These are phyloP conservation scores for Paguma larvata DNA, from an alignment of 2,797 vertebrate genomes.

Conservation along the genomic window DNA sequence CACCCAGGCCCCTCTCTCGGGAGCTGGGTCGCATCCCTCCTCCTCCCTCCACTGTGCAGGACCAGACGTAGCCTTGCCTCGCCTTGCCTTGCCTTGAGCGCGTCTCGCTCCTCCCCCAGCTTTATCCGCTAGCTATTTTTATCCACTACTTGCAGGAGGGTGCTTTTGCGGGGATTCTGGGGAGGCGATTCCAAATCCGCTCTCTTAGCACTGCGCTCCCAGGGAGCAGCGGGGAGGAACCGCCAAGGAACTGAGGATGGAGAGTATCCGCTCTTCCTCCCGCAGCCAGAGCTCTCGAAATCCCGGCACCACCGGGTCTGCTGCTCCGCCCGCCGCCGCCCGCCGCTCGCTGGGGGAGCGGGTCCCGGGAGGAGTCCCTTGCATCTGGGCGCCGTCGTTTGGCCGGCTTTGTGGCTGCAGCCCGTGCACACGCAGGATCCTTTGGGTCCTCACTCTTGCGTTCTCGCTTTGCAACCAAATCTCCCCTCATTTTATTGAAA, in stretches of 20 bases:
- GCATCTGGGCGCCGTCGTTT: not conserved
- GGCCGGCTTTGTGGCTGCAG: not conserved
- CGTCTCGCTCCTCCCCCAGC: constrained; percentile 57
- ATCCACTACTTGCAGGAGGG: constrained; percentile 6
- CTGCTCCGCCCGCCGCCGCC: too few relatives aligned
- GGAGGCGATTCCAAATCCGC: not conserved
- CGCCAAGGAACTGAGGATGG: accelerated
- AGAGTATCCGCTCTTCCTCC: not conserved
- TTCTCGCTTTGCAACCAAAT: not conserved
- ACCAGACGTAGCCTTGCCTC: not conserved
- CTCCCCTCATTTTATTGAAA: constrained; percentile 12
- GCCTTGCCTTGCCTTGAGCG: not conserved
- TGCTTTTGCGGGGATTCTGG: not conserved
- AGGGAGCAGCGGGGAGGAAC: not conserved
- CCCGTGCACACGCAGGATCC: accelerated
- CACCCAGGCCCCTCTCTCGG: not conserved
- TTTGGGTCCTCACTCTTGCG: not conserved
- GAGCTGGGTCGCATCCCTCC: not conserved
- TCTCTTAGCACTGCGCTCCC: not conserved
- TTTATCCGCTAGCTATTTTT: constrained; percentile 68
- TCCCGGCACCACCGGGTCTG: accelerated
- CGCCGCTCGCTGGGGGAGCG: accelerated
- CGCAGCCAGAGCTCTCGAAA: not conserved
- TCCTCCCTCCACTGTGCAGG: not conserved
- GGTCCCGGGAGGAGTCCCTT: accelerated